Evolutionary conservation across 2,113 vertebrate genomes (phyloP).

Genomic region (Gymnorhina tibicen): DNA sequence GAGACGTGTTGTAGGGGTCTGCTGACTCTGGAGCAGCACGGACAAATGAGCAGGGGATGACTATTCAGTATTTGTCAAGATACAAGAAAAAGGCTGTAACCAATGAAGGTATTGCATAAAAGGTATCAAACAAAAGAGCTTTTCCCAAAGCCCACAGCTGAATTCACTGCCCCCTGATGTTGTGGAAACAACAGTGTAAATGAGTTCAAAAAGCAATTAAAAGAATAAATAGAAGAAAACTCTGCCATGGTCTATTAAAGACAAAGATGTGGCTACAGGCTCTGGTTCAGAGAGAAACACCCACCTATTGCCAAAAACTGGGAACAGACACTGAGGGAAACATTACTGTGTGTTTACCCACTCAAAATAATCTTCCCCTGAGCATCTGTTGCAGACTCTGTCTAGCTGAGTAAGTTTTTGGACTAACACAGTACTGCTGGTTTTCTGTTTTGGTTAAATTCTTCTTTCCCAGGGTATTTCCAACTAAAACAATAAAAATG

Average conservation of each 20-base stretch:
- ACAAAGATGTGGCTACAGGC: slow-evolving; percentile 23
- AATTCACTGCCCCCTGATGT: slow-evolving; percentile 13
- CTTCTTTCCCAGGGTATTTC: not conserved
- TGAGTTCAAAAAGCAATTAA: slow-evolving; percentile 42
- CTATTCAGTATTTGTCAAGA: slow-evolving; percentile 17
- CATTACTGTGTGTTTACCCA: not conserved
- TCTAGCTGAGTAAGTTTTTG: not conserved
- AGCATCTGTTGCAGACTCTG: not conserved
- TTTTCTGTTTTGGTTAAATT: not conserved
- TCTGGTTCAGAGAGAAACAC: not conserved
- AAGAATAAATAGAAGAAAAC: slow-evolving; percentile 37
- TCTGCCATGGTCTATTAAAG: not conserved
- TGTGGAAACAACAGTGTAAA: slow-evolving; percentile 30
- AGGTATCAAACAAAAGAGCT: slow-evolving; percentile 14
- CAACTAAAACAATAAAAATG: not conserved
- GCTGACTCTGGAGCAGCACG: not conserved
- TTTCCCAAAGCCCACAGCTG: not conserved
- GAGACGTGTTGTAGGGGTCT: not conserved
- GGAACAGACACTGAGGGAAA: not conserved
- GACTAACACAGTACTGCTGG: not conserved
- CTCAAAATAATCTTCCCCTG: slow-evolving; percentile 1
- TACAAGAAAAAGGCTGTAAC: slow-evolving; percentile 10
- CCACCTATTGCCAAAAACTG: slow-evolving; percentile 23
- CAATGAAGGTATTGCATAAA: slow-evolving; percentile 29
- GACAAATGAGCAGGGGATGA: not conserved